These are phyloP conservation scores for Meliscaeva auricollis DNA, from an alignment of 2,888 invertebrate genomes.

Conservation along the genomic window DNA sequence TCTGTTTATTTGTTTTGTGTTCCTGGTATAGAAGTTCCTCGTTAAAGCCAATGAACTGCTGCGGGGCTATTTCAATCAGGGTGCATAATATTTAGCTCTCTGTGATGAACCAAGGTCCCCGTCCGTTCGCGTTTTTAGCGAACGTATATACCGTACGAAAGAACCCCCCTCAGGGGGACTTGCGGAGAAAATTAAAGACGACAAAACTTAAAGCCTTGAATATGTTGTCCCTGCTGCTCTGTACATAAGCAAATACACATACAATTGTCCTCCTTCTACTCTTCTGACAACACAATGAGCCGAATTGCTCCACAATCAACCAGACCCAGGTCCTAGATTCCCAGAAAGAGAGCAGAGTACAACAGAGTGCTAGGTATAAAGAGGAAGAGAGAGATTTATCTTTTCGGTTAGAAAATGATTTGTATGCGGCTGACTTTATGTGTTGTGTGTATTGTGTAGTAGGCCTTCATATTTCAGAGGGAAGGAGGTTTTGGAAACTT, in stretches of 20 bases:
- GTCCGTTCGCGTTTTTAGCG: neutral
- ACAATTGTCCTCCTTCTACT: conserved; percentile 3
- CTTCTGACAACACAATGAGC: conserved; percentile 9
- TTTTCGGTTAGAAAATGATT: conserved; percentile 70
- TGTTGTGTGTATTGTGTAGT: neutral
- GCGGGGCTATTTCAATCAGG: conserved; percentile 57
- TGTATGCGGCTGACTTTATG: conserved; percentile 61
- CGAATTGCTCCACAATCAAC: conserved; percentile 11
- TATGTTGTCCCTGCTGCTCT: conserved; percentile 14
- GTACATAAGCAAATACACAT: conserved; percentile 2
- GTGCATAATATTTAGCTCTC: conserved; percentile 34
- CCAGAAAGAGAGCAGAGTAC: conserved; percentile 8
- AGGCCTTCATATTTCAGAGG: conserved; percentile 62
- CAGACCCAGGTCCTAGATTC: conserved; percentile 8
- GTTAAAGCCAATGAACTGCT: conserved; percentile 56
- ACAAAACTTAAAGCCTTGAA: conserved; percentile 48
- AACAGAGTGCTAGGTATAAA: neutral
- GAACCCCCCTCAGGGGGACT: neutral
- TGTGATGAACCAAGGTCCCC: conserved; percentile 16
- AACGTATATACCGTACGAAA: neutral
- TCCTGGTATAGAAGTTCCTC: neutral
- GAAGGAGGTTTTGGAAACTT: conserved; percentile 2
- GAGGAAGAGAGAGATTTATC: conserved; percentile 58
- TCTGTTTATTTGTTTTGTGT: conserved; percentile 32
- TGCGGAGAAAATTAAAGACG: conserved; percentile 58